Evolutionary conservation across 2,113 vertebrate genomes (phyloP).

Genomic region (Scalopus aquaticus): DNA sequence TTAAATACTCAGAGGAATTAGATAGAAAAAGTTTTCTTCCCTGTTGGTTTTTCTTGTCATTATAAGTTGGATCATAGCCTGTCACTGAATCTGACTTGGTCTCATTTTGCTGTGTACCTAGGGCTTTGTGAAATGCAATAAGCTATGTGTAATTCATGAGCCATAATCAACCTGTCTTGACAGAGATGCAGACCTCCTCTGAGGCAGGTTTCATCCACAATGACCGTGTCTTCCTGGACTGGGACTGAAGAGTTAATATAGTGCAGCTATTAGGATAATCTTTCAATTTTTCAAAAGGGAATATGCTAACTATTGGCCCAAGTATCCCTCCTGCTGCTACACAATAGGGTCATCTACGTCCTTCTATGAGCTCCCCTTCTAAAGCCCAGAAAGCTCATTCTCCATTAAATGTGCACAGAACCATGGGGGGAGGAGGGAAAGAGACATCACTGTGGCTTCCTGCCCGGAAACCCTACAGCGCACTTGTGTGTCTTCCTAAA

Average conservation of each 20-base stretch:
- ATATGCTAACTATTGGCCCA: neutral
- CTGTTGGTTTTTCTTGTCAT: neutral
- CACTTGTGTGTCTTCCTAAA: neutral
- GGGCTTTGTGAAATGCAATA: neutral
- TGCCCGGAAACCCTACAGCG: neutral
- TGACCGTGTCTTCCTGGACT: conserved; percentile 53
- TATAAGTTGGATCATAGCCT: neutral
- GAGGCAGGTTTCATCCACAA: neutral
- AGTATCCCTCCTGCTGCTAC: conserved; percentile 29
- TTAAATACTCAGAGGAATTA: neutral
- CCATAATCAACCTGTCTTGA: conserved; percentile 4
- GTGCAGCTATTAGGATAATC: conserved; percentile 34
- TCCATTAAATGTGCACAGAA: neutral
- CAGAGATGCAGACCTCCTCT: neutral
- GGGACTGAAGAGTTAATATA: neutral
- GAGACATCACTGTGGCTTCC: neutral
- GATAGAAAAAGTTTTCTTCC: neutral
- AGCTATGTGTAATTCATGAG: neutral
- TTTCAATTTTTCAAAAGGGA: conserved; percentile 56
- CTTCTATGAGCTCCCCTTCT: neutral
- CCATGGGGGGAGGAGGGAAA: neutral
- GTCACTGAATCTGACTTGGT: neutral
- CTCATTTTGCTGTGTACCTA: neutral
- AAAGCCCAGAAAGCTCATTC: conserved; percentile 31
- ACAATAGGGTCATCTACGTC: neutral